A percentile compares a stretch with the other conserved stretches of the same genome.
phyloP scores from a whole-genome alignment of 2,888 invertebrate species.

The Xanthia icteritia region DNA sequence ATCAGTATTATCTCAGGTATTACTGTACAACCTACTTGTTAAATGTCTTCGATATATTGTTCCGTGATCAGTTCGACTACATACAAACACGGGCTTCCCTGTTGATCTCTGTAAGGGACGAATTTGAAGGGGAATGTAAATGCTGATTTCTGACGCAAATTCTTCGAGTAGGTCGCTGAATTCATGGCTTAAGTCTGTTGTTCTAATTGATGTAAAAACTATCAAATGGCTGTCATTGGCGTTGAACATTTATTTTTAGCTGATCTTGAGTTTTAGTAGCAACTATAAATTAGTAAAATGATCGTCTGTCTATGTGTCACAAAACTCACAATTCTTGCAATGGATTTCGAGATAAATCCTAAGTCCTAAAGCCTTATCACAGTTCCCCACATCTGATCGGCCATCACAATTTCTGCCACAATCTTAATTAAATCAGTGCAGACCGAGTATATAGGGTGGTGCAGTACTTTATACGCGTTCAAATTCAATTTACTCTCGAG shows the following conservation, averaged over 20 bases:
- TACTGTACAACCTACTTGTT: constrained; percentile 26
- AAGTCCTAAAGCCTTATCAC: constrained; percentile 40
- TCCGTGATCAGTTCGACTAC: constrained; percentile 23
- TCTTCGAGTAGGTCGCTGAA: constrained; percentile 31
- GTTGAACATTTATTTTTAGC: not conserved
- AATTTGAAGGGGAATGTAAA: constrained; percentile 50
- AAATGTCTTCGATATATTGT: constrained; percentile 48
- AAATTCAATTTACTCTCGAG: constrained; percentile 59
- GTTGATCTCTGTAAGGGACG: constrained; percentile 30
- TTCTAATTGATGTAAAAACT: constrained; percentile 22
- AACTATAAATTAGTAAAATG: not conserved
- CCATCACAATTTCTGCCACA: constrained; percentile 56
- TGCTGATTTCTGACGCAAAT: constrained; percentile 51
- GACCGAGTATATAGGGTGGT: constrained; percentile 42
- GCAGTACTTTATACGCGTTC: constrained; percentile 58
- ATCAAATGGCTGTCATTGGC: not conserved
- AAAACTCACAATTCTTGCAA: constrained; percentile 16
- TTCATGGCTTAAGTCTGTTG: constrained; percentile 30
- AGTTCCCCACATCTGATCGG: constrained; percentile 45
- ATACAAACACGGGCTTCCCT: constrained; percentile 11
- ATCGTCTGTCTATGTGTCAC: constrained; percentile 7
- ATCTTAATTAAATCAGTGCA: constrained; percentile 62
- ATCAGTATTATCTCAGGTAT: constrained; percentile 19
- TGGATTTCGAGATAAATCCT: constrained; percentile 24
- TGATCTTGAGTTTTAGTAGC: not conserved